phyloP scores from a whole-genome alignment of 1,140 invertebrate genomes.

The Megalonaias nervosa region DNA sequence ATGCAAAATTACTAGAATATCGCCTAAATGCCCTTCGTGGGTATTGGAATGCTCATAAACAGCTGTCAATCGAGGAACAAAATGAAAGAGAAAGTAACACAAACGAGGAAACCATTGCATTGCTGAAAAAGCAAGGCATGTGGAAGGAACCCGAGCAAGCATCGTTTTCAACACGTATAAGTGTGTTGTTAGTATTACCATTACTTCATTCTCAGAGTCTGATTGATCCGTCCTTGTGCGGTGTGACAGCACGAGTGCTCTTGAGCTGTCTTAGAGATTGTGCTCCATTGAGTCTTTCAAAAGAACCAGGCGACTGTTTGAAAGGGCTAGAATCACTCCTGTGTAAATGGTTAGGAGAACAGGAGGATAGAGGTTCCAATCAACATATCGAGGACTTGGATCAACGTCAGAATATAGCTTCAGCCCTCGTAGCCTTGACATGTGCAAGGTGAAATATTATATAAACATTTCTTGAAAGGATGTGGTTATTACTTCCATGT shows the following conservation, averaged over 20 bases:
- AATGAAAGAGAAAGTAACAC: conserved; percentile 53
- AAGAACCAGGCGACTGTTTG: conserved; percentile 69
- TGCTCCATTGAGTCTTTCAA: conserved; percentile 66
- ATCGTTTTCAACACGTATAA: conserved; percentile 68
- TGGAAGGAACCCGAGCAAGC: conserved; percentile 68
- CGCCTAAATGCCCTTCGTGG: conserved; percentile 68
- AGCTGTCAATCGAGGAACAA: conserved; percentile 58
- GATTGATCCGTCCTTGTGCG: conserved; percentile 64
- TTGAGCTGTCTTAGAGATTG: conserved; percentile 67
- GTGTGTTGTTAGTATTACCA: conserved; percentile 66
- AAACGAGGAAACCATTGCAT: conserved; percentile 60
- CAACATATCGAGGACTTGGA: conserved; percentile 41
- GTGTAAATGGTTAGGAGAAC: conserved; percentile 66
- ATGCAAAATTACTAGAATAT: conserved; percentile 66
- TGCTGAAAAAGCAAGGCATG: conserved; percentile 66
- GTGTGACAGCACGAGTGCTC: conserved; percentile 64
- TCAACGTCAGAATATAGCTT: conserved; percentile 64
- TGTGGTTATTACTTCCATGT: too few species aligned
- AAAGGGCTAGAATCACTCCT: conserved; percentile 67
- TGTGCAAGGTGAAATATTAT: conserved; percentile 63
- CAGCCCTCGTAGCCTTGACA: conserved; percentile 67
- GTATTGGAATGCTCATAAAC: conserved; percentile 66
- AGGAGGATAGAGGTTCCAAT: conserved; percentile 32
- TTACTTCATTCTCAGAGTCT: conserved; percentile 69
- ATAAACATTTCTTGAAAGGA: too few species aligned